Evolutionary conservation across 35 echinoderm and acorn worm genomes (phyloP), one percentile per base, ranked within the genome.

Genomic region (Lytechinus pictus): DNA sequence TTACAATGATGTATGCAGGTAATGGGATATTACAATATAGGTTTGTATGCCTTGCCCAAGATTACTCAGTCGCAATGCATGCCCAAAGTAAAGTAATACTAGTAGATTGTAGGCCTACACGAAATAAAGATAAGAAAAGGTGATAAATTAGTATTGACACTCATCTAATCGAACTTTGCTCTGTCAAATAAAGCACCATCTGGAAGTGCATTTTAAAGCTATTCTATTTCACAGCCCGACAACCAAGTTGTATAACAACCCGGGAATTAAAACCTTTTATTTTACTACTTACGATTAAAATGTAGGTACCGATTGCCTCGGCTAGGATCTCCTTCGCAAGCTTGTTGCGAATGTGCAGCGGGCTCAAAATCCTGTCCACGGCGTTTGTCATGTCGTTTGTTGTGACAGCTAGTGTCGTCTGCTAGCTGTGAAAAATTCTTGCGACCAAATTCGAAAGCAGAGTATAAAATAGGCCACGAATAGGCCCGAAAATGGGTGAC

Each of bases 261-360:
- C 6, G 28, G 52, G 11, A 90, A 54, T 24, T 6, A 3, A 6
- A 79, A 79, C 21, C 66, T 24, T 24, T 14, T 24, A 79, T 24
- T 1, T 24, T 14, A 94, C 21, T 44, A 97, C 97, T 96, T 92
- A 97, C 97, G 61, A 97, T 89, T 16, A 97, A 72, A 79, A 97
- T 94, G 91, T 86, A 97, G 11, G 97, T 97, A 55, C 95, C 97
- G n/a, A 97, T 94, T 57, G 96, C 94, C 44, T 97, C 97, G 4
- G 97, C 97, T 27, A 97, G 61, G 55, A 97, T 94, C 91, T 97
- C 97, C 52, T 89, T 94, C 16, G 95, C 95, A 10, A 96, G 94
- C 56, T 97, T 95, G 51, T 97, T 96, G 54, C 87, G 94, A 55
- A 97, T 96, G 51, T 95, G 93, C 14, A 97, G 53, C 33, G 88